A percentile compares a stretch with the other conserved stretches of the same genome.
Evolutionary conservation across 2,888 invertebrate genomes (phyloP).

Genomic region (Andrena bicolor): DNA sequence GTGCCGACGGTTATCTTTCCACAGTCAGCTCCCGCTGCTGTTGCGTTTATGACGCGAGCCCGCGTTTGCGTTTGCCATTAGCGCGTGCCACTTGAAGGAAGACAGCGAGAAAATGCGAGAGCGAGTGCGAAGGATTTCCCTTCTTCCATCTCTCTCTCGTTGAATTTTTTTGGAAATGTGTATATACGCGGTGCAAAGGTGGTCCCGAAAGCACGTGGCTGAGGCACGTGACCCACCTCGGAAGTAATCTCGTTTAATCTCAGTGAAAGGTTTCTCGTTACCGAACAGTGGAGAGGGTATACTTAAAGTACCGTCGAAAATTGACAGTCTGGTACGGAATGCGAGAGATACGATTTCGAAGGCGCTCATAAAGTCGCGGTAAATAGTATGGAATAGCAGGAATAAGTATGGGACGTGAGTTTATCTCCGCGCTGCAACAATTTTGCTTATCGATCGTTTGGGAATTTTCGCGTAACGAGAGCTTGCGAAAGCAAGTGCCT

Average conservation of each 20-base stretch:
- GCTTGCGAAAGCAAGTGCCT: slow-evolving; percentile 14
- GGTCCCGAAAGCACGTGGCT: background rate
- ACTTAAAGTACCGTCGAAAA: slow-evolving; percentile 1
- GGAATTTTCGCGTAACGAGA: slow-evolving; percentile 29
- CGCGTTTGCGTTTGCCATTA: background rate
- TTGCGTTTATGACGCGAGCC: background rate
- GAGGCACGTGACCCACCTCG: background rate
- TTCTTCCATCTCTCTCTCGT: too few relatives aligned
- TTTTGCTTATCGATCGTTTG: slow-evolving; percentile 6
- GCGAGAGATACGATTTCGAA: background rate
- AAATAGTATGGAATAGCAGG: slow-evolving; percentile 13
- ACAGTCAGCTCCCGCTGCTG: background rate
- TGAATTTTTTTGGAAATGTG: background rate
- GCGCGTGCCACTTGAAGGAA: background rate
- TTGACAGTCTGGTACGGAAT: background rate
- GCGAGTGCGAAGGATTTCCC: background rate
- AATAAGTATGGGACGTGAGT: background rate
- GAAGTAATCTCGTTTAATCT: slow-evolving; percentile 2
- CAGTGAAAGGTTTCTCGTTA: background rate
- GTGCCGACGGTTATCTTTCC: background rate
- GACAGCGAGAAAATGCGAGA: background rate
- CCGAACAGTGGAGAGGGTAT: background rate
- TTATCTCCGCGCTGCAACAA: background rate
- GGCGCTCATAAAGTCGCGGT: slow-evolving; percentile 12
- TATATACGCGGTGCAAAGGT: too few relatives aligned